A percentile compares a stretch with the other conserved stretches of the same genome.
Evolutionary conservation across 1,140 invertebrate species (phyloP).

Genomic region (Drosophila truncata): DNA sequence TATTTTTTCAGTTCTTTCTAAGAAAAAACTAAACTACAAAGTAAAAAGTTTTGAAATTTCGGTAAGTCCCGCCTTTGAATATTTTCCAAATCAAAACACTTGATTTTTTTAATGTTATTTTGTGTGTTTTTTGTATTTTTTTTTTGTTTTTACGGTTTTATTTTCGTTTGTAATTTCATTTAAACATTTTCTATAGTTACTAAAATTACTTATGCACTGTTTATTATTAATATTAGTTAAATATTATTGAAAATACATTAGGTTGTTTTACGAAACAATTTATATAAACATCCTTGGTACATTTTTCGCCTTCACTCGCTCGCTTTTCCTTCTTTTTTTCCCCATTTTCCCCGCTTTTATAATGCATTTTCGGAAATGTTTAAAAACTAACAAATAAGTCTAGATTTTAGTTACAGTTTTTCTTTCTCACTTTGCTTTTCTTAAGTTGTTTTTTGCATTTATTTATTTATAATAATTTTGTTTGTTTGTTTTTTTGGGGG

Average conservation of each 20-base stretch:
- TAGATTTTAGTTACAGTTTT: conserved; percentile 82
- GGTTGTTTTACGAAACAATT: conserved; percentile 82
- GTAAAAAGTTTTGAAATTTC: neutral
- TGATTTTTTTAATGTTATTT: conserved; percentile 1
- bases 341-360: conserved; percentile 31
- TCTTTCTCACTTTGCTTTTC: conserved; percentile 65
- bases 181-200: conserved; percentile 85
- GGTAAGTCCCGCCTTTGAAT: neutral
- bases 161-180: conserved; percentile 84
- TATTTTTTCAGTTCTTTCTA: too few relatives aligned
- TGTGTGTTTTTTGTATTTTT: conserved; percentile 20
- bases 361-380: conserved; percentile 67
- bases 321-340: neutral
- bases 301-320: conserved; percentile 51
- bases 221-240: conserved; percentile 83
- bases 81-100: neutral
- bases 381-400: conserved; percentile 82
- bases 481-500: conserved; percentile 33
- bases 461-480: conserved; percentile 49
- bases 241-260: conserved; percentile 84
- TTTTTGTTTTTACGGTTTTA: conserved; percentile 63
- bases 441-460: conserved; percentile 32
- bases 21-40: neutral
- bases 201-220: conserved; percentile 85
- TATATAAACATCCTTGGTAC: conserved; percentile 84